Evolutionary conservation across 2,797 vertebrate species (phyloP).

Genomic region (Xenopus petersii): DNA sequence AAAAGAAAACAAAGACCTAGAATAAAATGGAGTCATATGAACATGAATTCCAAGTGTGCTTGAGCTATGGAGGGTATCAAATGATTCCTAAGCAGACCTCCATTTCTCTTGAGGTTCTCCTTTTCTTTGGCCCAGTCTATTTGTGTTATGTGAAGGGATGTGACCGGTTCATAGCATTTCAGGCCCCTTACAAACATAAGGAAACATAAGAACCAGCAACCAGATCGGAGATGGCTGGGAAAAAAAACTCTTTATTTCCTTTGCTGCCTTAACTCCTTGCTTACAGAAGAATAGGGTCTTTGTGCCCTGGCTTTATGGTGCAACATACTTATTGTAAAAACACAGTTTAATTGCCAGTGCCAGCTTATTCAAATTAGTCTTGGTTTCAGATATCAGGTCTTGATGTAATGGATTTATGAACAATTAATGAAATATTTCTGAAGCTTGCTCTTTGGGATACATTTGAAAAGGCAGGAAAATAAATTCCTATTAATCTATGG

Average conservation of each 20-base stretch:
- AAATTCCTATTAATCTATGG: too few relatives aligned
- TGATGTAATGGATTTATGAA: too few relatives aligned
- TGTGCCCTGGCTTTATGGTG: not conserved
- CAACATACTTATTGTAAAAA: not conserved
- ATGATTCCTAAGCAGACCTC: conserved; percentile 26
- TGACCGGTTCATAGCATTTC: conserved; percentile 11
- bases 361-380: too few relatives aligned
- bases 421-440: too few relatives aligned
- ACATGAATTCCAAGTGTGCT: conserved; percentile 9
- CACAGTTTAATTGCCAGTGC: not conserved
- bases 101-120: conserved; percentile 22
- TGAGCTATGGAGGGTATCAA: conserved; percentile 20
- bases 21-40: conserved; percentile 4
- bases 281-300: not conserved
- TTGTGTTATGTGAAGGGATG: conserved; percentile 37
- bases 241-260: conserved; percentile 4
- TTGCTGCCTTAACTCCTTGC: conserved; percentile 12
- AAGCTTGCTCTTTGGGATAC: too few relatives aligned
- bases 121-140: conserved; percentile 21
- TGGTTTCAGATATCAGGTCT: too few relatives aligned
- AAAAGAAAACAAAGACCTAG: conserved; percentile 16
- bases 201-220: conserved; percentile 21
- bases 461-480: too few relatives aligned
- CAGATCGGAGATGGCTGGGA: conserved; percentile 1
- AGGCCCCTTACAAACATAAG: conserved; percentile 26